A percentile compares a stretch with the other conserved stretches of the same genome.
Conservation (phyloP, 1,140 invertebrate genomes). For the Drosophila grimshawi region DNA sequence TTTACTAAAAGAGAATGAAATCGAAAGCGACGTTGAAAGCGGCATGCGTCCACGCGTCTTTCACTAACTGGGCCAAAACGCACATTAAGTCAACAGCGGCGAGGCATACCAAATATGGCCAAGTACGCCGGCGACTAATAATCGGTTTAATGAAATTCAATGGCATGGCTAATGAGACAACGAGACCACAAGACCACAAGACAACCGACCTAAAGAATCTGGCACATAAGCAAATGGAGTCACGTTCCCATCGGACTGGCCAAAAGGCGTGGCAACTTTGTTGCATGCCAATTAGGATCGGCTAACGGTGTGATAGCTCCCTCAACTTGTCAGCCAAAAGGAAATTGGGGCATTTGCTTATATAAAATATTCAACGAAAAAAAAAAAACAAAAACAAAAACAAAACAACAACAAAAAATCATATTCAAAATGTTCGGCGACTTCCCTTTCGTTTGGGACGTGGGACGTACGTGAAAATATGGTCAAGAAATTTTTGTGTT, state of each 20-base stretch:
- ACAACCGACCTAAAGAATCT: conserved; percentile 59
- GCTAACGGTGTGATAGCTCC: conserved; percentile 58
- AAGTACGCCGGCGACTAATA: conserved; percentile 36
- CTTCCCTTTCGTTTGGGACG: conserved; percentile 79
- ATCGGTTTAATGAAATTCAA: conserved; percentile 51
- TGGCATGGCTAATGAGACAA: conserved; percentile 48
- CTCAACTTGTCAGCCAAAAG: conserved; percentile 17
- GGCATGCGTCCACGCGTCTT: conserved; percentile 27
- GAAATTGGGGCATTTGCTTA: conserved; percentile 76
- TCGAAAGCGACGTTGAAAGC: conserved; percentile 78
- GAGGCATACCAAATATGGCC: conserved; percentile 73
- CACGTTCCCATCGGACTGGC: conserved; percentile 40
- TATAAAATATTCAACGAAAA: conserved; percentile 69
- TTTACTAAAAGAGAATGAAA: conserved; percentile 67
- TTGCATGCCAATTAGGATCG: conserved; percentile 71
- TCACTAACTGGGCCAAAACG: conserved; percentile 71
- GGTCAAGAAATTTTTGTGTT: conserved; percentile 69
- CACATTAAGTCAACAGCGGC: conserved; percentile 67
- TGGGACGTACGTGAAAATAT: conserved; percentile 78
- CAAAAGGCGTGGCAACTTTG: conserved; percentile 29
- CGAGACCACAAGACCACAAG: conserved; percentile 16
- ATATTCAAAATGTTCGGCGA: conserved; percentile 63
- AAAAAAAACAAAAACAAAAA: neutral
- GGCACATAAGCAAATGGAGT: conserved; percentile 64
- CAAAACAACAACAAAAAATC: conserved; percentile 47